phyloP scores from a whole-genome alignment of 2,888 invertebrate species.

The Agriopis leucophaearia region DNA sequence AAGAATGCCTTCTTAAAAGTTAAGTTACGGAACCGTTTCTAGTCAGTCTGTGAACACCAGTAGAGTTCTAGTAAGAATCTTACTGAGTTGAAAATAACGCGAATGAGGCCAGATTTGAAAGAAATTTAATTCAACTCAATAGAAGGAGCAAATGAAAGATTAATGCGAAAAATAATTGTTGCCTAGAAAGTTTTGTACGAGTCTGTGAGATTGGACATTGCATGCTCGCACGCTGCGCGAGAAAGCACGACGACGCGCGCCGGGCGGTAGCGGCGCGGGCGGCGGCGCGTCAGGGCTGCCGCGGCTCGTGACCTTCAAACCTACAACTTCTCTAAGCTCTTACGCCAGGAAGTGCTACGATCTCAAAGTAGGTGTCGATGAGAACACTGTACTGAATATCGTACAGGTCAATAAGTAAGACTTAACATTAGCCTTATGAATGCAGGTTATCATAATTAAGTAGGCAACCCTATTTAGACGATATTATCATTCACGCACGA shows the following conservation, averaged over 20 bases:
- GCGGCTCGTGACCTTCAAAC: constrained; percentile 42
- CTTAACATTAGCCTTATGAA: background rate
- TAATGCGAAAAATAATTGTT: constrained; percentile 85
- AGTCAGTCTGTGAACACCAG: constrained; percentile 13
- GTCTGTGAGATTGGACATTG: constrained; percentile 80
- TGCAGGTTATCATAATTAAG: constrained; percentile 1
- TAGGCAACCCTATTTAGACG: constrained; percentile 28
- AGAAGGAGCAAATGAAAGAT: constrained; percentile 80
- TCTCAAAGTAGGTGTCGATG: background rate
- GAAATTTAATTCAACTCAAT: constrained; percentile 62
- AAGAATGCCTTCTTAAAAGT: constrained; percentile 54
- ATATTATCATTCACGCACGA: constrained; percentile 29
- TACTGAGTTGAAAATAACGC: constrained; percentile 12
- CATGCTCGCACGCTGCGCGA: constrained; percentile 84
- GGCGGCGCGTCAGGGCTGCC: constrained; percentile 42
- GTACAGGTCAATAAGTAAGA: constrained; percentile 3
- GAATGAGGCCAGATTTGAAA: constrained; percentile 41
- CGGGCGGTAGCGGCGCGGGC: constrained; percentile 36
- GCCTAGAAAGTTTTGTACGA: constrained; percentile 84
- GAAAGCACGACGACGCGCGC: constrained; percentile 78
- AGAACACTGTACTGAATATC: background rate
- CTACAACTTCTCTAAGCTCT: constrained; percentile 3
- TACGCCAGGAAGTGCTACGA: background rate
- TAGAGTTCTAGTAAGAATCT: constrained; percentile 13
- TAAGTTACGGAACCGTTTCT: constrained; percentile 18